These are phyloP conservation scores for Urocolius indicus DNA, from an alignment of 2,113 vertebrate species.

Conservation along the genomic window DNA sequence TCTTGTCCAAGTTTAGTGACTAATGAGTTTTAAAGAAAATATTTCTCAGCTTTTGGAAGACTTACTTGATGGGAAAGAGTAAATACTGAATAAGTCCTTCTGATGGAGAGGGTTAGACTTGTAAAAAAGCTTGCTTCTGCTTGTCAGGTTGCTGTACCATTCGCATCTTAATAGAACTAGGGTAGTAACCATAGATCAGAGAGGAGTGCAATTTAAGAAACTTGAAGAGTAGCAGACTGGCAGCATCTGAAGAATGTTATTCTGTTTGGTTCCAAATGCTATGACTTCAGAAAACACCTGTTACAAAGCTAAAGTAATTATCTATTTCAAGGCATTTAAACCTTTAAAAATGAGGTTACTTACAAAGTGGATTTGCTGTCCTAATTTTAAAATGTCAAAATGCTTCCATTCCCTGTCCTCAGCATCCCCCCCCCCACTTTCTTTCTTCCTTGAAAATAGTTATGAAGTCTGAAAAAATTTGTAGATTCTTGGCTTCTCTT, in stretches of 20 bases:
- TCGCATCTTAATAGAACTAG: not conserved
- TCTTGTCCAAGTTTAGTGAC: constrained; percentile 34
- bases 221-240: not conserved
- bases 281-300: not conserved
- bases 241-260: not conserved
- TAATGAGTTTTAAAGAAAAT: not conserved
- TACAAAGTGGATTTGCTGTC: not conserved
- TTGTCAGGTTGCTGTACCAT: not conserved
- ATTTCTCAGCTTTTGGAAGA: not conserved
- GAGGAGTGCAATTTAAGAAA: not conserved
- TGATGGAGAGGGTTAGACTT: not conserved
- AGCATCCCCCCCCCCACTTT: not conserved
- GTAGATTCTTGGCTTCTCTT: not conserved
- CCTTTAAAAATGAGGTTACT: not conserved
- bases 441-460: not conserved
- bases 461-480: not conserved
- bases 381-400: not conserved
- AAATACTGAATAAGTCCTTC: not conserved
- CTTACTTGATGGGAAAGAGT: constrained; percentile 10
- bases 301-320: not conserved
- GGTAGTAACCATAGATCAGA: not conserved
- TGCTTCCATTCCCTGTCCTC: not conserved
- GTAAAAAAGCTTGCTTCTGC: not conserved
- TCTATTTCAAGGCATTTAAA: not conserved
- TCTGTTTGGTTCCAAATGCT: not conserved